Evolutionary conservation across 2,888 invertebrate genomes (phyloP), one percentile per base, ranked within the genome.

Genomic region (Spodoptera exigua): DNA sequence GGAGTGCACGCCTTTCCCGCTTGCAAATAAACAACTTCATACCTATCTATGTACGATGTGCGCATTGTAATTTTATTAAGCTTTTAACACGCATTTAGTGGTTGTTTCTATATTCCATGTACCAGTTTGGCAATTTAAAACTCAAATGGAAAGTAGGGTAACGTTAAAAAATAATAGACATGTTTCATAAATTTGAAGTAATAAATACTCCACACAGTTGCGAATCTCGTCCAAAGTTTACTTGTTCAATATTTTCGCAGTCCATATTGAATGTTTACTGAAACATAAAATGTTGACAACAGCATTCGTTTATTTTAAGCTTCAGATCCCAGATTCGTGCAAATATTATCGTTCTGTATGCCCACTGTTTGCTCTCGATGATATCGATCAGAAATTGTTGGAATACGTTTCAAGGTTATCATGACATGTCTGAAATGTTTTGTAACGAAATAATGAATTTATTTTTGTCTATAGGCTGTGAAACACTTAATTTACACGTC

Each of bases 271-370:
- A 49, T 58, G 46, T 63, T 63, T 71, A 58, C 54, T 18, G 45
- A 55, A 63, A 74, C 56, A 59, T 34, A 61, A 44, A 64, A 61
- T 64, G 52, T 74, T 64, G 70, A 54, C 57, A 57, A 35, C 35
- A 40, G 41, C 37, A 46, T 11, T 16, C 52, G 43, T 58, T 60
- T 70, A 54, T 56, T 67, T 72, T 51, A 46, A 49, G 56, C 43
- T 46, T 52, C 44, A 48, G 43, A 59, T 54, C 18, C 49, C 49
- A n/a, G 46, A 58, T 61, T 53, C 21, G 47, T 40, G 11, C 43
- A 52, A 62, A 64, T 51, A 62, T 47, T 37, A 43, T 36, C 18
- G 12, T 34, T 48, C 41, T 39, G n/a, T 43, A 58, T 54, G 39
- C 27, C 9, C 27, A 5, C 13, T 34, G 34, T 53, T 40, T 45